Evolutionary conservation across 2,113 vertebrate species (phyloP), one percentile per base, ranked within the genome.

Genomic region (Pangasianodon hypophthalmus): DNA sequence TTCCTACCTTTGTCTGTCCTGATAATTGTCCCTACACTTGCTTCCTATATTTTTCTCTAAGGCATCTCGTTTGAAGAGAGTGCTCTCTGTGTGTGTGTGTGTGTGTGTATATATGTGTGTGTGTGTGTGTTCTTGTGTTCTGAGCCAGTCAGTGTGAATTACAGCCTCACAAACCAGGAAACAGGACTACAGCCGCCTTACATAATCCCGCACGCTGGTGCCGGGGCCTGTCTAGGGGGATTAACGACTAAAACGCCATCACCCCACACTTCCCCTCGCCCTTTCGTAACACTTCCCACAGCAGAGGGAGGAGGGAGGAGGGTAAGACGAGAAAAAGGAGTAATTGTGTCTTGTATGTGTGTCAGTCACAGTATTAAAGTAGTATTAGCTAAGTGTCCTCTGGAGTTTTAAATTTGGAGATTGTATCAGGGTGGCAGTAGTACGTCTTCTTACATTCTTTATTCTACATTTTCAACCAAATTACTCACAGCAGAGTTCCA

Each of bases 141-240:
- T 80, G 77, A 11, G 6, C 46, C 77, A 80, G 18, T 19, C 48
- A 37, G 52, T 48, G 85, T 77, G 80, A 84, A 64, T 19, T 58
- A 64, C 81, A 62, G 67, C 48, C 54, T 84, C 56, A 44, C 48
- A 91, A 89, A 91, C 88, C 90, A 91, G 88, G 90, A 91, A 91
- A 85, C 60, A 80, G 88, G 82, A 91, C 67, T 79, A 85, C 86
- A 62, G 88, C 32, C 83, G 41, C 81, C 2, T 91, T 91, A 88
- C 81, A 88, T 91, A 91, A 91, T 84, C 80, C 54, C 62, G 77
- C 88, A 89, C 60, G 80, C 88, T 89, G 90, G 86, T 52, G 60
- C 69, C 41, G 32, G 88, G 90, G 88, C 85, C 79, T 64, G 6
- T 37, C 54, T 69, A 84, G 54, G 90, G 89, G 89, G 80, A 56